Evolutionary conservation across 2,113 vertebrate genomes (phyloP), one percentile per base, ranked within the genome.

Genomic region (Oplegnathus fasciatus): DNA sequence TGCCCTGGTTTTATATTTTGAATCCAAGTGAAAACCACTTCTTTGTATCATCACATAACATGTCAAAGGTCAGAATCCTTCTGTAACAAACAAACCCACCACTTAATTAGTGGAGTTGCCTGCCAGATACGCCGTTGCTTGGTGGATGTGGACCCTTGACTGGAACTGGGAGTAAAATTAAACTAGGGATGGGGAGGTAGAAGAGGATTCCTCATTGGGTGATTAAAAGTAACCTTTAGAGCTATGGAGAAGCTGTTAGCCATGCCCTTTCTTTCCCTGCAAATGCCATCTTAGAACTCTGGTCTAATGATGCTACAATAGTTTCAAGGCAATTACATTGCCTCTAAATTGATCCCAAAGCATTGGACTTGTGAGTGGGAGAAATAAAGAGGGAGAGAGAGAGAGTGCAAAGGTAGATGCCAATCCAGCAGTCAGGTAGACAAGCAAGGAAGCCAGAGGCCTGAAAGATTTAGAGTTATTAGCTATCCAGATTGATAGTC

Each of bases 181-280:
- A 86, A 80, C 58, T 78, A 83, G 79, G 80, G 87, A 90, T 79
- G 44, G 40, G 78, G 64, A 78, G 67, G 74, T 70, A 80, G 83
- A 75, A 61, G 82, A 92, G 76, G 89, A 94, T 94, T 94, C 91
- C 93, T 94, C 89, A 89, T 94, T 91, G 93, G 92, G 93, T 96
- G 95, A 96, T 96, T 96, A 96, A 96, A 96, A 94, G 92, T 96
- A 96, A 96, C 95, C 95, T 96, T 96, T 96, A 88, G 84, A 89
- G 85, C 93, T 91, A 92, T 90, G 86, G 87, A 91, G 93, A 94
- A 95, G 93, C 94, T 94, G 95, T 96, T 96, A 95, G 92, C 93
- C 83, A 91, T 96, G 95, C 94, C 95, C 95, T 96, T 96, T 96
- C 92, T 93, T 95, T 95, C 80, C 78, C 91, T 88, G 91, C 87